Conservation (phyloP, 2,797 vertebrate genomes). For the Phataginus tetradactyla region DNA sequence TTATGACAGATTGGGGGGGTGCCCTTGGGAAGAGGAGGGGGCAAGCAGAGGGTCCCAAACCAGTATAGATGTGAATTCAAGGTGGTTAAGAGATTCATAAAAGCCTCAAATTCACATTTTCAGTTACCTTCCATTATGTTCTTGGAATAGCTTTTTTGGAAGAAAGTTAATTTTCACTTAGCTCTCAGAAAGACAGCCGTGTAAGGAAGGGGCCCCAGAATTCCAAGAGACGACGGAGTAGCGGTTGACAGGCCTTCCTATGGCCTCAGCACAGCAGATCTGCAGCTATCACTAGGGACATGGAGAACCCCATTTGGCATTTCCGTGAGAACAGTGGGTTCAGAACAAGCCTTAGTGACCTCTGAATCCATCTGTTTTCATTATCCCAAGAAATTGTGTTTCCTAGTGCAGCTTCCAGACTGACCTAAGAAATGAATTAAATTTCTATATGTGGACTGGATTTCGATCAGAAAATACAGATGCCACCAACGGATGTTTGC, state of each 20-base stretch:
- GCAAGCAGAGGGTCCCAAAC: background rate
- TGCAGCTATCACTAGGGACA: background rate
- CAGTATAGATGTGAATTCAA: background rate
- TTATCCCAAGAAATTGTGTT: background rate
- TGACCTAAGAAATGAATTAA: constrained; percentile 34
- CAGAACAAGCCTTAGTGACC: background rate
- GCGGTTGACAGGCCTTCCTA: background rate
- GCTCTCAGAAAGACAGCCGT: background rate
- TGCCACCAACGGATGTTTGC: background rate
- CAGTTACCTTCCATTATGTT: background rate
- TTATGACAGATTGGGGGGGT: accelerated
- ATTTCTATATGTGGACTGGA: background rate
- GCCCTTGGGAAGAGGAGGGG: background rate
- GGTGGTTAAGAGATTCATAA: background rate
- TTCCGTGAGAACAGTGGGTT: background rate
- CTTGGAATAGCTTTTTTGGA: background rate
- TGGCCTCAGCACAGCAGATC: background rate
- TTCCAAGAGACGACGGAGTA: too few species aligned
- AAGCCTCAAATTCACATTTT: too few species aligned
- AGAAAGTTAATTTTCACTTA: background rate
- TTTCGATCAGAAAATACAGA: constrained; percentile 21
- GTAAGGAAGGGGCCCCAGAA: background rate
- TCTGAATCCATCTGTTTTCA: constrained; percentile 6
- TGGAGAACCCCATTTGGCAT: background rate
- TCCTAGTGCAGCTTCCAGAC: constrained; percentile 17